Percentiles rank a stretch among this genome's conserved stretches.
These are phyloP conservation scores for Gopherus evgoodei DNA, from an alignment of 2,113 vertebrate genomes.

Conservation along the genomic window DNA sequence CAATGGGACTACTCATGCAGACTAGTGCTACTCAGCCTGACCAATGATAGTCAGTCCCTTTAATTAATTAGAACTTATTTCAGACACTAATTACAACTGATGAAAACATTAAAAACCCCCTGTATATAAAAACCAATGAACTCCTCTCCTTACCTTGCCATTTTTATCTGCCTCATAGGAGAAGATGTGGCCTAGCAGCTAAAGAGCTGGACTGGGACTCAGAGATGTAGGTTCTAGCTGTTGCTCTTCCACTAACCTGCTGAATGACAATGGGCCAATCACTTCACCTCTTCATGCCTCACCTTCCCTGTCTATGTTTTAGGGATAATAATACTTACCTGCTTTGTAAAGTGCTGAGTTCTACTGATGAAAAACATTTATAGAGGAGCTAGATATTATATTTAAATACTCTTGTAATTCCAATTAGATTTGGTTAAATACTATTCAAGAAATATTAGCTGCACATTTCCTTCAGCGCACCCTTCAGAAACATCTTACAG, in stretches of 20 bases:
- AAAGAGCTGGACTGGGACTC: too few species aligned
- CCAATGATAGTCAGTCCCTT: neutral
- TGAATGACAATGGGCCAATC: neutral
- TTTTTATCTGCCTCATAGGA: neutral
- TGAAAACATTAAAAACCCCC: neutral
- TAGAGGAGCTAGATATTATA: neutral
- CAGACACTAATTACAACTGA: neutral
- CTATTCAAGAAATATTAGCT: neutral
- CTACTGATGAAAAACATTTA: neutral
- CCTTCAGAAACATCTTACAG: neutral
- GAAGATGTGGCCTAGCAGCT: neutral
- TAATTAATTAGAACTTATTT: fast-evolving
- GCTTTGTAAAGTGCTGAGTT: neutral
- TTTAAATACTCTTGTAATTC: neutral
- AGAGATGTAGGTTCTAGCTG: neutral
- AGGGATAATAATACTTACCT: neutral
- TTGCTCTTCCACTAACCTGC: neutral
- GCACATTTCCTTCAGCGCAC: neutral
- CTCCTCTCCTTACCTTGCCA: neutral
- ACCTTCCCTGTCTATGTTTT: neutral
- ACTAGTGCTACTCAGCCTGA: neutral
- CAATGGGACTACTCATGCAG: neutral
- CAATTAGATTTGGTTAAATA: neutral
- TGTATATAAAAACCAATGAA: neutral
- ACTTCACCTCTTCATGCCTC: neutral